These are phyloP conservation scores for Boloria euphrosyne DNA, from an alignment of 2,888 invertebrate species.

Conservation along the genomic window DNA sequence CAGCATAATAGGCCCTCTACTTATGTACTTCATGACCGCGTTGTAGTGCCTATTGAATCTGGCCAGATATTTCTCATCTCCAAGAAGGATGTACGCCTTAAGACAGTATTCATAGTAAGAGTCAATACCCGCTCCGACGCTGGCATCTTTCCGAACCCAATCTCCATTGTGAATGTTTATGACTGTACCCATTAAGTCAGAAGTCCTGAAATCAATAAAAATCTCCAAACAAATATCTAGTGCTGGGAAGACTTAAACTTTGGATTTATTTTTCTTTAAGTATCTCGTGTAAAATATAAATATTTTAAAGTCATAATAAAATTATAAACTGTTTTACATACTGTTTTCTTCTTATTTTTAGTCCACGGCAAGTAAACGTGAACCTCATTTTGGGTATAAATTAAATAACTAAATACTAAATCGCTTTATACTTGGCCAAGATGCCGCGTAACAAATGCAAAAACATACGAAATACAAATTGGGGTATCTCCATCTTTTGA, in stretches of 20 bases:
- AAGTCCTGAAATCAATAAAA: conserved; percentile 58
- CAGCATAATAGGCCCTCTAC: conserved; percentile 95
- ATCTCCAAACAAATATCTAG: background rate
- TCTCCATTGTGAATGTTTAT: conserved; percentile 99
- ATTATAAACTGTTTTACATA: too few species aligned
- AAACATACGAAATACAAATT: too few species aligned
- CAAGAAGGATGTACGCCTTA: conserved; percentile 97
- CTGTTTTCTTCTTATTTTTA: too few species aligned
- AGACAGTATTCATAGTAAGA: conserved; percentile 99
- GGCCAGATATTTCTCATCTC: conserved; percentile 95
- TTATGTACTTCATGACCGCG: conserved; percentile 98
- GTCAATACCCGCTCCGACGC: conserved; percentile 99
- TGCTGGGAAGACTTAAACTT: background rate
- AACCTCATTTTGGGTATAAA: too few species aligned
- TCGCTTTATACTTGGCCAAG: too few species aligned
- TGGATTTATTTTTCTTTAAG: too few species aligned
- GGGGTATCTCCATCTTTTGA: too few species aligned
- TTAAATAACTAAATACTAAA: too few species aligned
- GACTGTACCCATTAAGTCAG: conserved; percentile 98
- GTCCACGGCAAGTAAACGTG: too few species aligned
- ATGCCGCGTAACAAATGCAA: too few species aligned
- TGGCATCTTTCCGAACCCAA: conserved; percentile 98
- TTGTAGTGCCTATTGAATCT: conserved; percentile 97
- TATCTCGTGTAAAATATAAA: too few species aligned
- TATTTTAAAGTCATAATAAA: too few species aligned